Evolutionary conservation across 2,797 vertebrate genomes (phyloP), one percentile per base, ranked within the genome.

Genomic region (Oryzias dopingdopingensis): DNA sequence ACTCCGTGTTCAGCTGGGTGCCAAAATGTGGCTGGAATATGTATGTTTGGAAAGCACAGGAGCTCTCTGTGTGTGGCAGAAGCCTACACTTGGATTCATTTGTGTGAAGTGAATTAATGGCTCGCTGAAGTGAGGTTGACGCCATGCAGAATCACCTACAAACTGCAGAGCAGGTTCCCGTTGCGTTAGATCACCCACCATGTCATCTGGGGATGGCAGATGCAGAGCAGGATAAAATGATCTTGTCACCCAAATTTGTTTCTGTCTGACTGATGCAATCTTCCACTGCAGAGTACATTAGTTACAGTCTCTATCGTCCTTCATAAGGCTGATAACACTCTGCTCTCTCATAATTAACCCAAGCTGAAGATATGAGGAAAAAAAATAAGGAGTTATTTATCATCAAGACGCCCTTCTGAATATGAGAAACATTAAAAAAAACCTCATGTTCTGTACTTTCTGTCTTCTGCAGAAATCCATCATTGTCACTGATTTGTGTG

Each of bases 21-120:
- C 86, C 82, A 88, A 70, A 83, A 76, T 81, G 77, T 65, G 75
- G 80, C 80, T 85, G 88, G 84, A 87, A 88, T 87, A 85, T 67
- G 79, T 49, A 59, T 73, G 60, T 74, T 86, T 74, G 77, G 70
- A 83, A 77, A 72, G 74, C 70, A 62, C 68, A 69, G 65, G 65
- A 65, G 55, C 76, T 67, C 77, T 67, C 66, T 79, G 85, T 89
- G 85, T 88, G 86, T 88, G 89, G 85, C 79, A 76, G 42, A 79
- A 74, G 58, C 68, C 79, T 59, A 55, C 60, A 56, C 70, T 83
- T 74, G 82, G 80, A 83, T 87, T 84, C 17, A 83, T 82, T 78
- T 81, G 78, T 62, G 74, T 64, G 77, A 83, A 76, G 62, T 81
- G 79, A 85, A 91, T 89, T 79, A 85, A 83, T 86, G 81, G 71